Percentiles rank a stretch among this genome's conserved stretches.
These are phyloP conservation scores for Zygogramma bicolorata DNA, from an alignment of 2,888 invertebrate genomes.

Conservation along the genomic window DNA sequence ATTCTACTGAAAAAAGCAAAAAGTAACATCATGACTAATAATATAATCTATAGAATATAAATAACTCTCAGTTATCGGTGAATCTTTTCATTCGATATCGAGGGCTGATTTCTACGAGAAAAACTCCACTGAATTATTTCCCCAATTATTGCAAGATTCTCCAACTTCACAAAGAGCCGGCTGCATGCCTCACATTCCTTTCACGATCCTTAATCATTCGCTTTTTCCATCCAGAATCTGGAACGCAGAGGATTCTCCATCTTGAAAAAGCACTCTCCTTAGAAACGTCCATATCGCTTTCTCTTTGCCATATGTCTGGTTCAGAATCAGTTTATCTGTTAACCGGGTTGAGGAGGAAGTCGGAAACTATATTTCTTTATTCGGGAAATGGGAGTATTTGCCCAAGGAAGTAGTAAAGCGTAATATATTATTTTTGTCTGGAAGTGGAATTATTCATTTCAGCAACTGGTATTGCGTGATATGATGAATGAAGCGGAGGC, in stretches of 20 bases:
- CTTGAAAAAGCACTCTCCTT: conserved; percentile 1
- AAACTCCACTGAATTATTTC: background rate
- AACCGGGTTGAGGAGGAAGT: conserved; percentile 14
- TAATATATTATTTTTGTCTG: background rate
- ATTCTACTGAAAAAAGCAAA: too few relatives aligned
- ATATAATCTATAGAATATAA: too few relatives aligned
- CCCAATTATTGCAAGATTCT: background rate
- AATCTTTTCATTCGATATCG: background rate
- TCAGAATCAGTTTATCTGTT: conserved; percentile 13
- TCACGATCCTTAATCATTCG: background rate
- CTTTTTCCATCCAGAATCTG: background rate
- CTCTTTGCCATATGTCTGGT: background rate
- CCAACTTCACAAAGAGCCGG: background rate
- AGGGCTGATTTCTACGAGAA: too few relatives aligned
- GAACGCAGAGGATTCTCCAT: background rate
- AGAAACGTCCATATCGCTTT: background rate
- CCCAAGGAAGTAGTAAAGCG: background rate
- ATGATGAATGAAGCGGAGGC: background rate
- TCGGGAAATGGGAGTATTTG: conserved; percentile 14
- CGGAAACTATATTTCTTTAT: conserved; percentile 13
- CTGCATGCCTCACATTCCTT: background rate
- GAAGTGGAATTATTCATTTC: background rate
- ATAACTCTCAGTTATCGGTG: too few relatives aligned
- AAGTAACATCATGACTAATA: too few relatives aligned
- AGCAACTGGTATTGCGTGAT: background rate